Evolutionary conservation across 2,888 invertebrate genomes (phyloP).

Genomic region (Teinopalpus imperialis): DNA sequence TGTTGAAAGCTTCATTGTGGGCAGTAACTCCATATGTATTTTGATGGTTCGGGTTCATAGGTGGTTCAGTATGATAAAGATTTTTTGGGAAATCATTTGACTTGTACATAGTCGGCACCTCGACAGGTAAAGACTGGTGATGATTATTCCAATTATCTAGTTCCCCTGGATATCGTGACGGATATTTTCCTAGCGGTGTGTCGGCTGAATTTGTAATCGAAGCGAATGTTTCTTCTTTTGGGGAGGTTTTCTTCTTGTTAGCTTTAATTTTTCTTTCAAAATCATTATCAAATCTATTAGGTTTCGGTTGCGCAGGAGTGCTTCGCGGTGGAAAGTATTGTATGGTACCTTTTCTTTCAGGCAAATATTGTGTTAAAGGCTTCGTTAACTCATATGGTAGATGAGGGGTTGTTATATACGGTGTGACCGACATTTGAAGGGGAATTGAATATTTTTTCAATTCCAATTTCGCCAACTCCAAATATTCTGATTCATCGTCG

Average conservation of each 20-base stretch:
- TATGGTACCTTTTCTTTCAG: slow-evolving; percentile 58
- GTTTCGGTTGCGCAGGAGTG: slow-evolving; percentile 41
- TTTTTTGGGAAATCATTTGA: slow-evolving; percentile 14
- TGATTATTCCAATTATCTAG: not conserved
- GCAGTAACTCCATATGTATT: slow-evolving; percentile 32
- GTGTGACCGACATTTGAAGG: slow-evolving; percentile 25
- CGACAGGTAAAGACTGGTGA: not conserved
- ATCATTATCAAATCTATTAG: slow-evolving; percentile 42
- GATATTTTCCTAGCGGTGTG: slow-evolving; percentile 14
- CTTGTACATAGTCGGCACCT: slow-evolving; percentile 4
- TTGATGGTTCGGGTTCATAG: too few species aligned
- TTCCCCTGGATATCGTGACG: slow-evolving; percentile 4
- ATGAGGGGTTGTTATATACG: slow-evolving; percentile 31
- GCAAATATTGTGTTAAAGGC: slow-evolving; percentile 34
- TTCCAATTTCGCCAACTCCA: slow-evolving; percentile 58
- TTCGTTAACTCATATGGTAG: slow-evolving; percentile 33
- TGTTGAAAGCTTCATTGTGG: slow-evolving; percentile 46
- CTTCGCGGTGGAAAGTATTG: slow-evolving; percentile 67
- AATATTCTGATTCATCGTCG: slow-evolving; percentile 61
- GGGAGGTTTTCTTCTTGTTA: slow-evolving; percentile 36
- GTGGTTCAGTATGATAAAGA: slow-evolving; percentile 39
- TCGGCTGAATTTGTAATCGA: slow-evolving; percentile 30
- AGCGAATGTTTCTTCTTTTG: slow-evolving; percentile 32
- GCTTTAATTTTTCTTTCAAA: slow-evolving; percentile 50
- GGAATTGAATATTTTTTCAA: slow-evolving; percentile 52